A percentile compares a stretch with the other conserved stretches of the same genome.
These are phyloP conservation scores for Sminthurides aquaticus DNA, from an alignment of 2,888 invertebrate genomes.

Conservation along the genomic window DNA sequence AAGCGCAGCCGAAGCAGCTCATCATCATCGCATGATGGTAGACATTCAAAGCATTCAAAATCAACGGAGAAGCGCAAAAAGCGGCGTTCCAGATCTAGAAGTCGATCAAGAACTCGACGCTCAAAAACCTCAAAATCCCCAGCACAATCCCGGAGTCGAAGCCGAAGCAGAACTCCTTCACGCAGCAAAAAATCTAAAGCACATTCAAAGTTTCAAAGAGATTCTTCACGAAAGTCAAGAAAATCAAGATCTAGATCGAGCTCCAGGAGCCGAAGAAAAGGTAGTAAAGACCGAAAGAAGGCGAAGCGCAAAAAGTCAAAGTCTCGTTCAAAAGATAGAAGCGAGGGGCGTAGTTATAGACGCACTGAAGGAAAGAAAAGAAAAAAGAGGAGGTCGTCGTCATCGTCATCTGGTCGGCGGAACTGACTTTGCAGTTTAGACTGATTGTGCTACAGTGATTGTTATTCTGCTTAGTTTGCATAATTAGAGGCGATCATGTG, in stretches of 20 bases:
- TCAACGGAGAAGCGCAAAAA: background rate
- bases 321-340: constrained; percentile 5
- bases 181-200: background rate
- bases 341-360: background rate
- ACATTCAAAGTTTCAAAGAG: background rate
- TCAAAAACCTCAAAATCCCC: background rate
- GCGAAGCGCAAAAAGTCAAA: background rate
- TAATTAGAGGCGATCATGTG: no score
- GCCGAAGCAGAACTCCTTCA: background rate
- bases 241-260: background rate
- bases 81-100: constrained; percentile 1
- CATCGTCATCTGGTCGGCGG: background rate
- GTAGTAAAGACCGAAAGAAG: background rate
- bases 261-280: background rate
- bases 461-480: no score
- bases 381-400: background rate
- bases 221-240: background rate
- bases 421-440: background rate
- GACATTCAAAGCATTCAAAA: background rate
- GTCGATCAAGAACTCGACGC: background rate
- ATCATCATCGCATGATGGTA: background rate
- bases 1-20: background rate
- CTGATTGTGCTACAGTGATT: background rate
- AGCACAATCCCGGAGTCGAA: background rate
- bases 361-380: background rate